Base-by-base conservation (phyloP, 2,113 vertebrate species). In the Climacteris rufus region DNA sequence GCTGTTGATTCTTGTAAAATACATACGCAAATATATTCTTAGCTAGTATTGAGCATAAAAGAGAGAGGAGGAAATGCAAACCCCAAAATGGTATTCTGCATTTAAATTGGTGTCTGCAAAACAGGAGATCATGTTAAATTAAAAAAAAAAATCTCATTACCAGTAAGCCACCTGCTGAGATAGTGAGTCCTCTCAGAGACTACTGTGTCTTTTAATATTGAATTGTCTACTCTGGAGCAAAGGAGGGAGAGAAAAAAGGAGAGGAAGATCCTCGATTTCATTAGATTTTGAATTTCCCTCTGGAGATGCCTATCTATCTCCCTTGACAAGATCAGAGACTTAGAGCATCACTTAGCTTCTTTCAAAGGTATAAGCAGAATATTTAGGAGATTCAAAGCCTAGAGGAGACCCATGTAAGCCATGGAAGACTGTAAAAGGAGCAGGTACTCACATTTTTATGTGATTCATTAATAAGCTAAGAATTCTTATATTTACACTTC, bases 201-300 rank as follows among this genome's bases (percentile, higher is more conserved):
- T 80, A 49, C 63, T 69, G n/a, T 49, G 40, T 59, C 61, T 82
- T 94, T 92, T 81, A 89, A 78, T 76, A 88, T 22, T 79, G 82
- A 93, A 92, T 85, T 88, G 68, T 83, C 68, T 89, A 52, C 42
- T 82, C 77, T 40, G 65, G 40, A 93, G 52, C 22, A 90, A 80
- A 88, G 39, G 40, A 74, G 28, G 44, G 27, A 80, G 24, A 70
- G 39, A 52, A 72, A 88, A 83, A 66, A 37, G 52, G 28, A 63
- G n/a, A 49, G 40, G 56, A 83, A 45, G 52, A 71, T 88, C 63
- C 64, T 52, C 0, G 0, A 37, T 78, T 93, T 88, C 47, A 66
- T 89, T 74, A 87, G 68, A 94, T 88, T 96, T 93, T 88, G 75
- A 80, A 74, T 83, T 90, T 83, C 60, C 39, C 86, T 89, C 91